Evolutionary conservation across 2,888 invertebrate genomes (phyloP).

Genomic region (Hyposoter dolosus): DNA sequence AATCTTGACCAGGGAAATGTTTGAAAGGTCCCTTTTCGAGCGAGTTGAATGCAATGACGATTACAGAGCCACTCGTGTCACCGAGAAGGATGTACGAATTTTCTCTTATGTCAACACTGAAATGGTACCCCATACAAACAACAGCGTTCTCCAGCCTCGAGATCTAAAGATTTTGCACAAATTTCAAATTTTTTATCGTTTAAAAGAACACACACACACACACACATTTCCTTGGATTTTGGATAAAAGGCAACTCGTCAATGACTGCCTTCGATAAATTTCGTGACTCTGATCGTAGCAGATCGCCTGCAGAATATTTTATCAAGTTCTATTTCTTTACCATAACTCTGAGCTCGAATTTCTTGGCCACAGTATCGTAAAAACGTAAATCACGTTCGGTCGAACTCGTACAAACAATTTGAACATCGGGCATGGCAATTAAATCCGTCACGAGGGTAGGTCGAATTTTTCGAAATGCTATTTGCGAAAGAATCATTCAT

Average conservation of each 20-base stretch:
- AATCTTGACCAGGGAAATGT: slow-evolving; percentile 88
- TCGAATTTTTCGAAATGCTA: slow-evolving; percentile 87
- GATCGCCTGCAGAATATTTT: not conserved
- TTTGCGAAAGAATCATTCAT: not conserved
- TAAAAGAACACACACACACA: too few species aligned
- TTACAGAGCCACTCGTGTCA: slow-evolving; percentile 90
- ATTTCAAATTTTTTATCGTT: not conserved
- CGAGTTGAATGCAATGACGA: slow-evolving; percentile 88
- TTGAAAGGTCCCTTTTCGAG: slow-evolving; percentile 89
- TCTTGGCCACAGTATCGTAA: slow-evolving; percentile 91
- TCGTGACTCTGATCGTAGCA: not conserved
- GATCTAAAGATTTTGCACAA: slow-evolving; percentile 81
- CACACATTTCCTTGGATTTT: not conserved
- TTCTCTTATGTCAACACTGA: slow-evolving; percentile 86
- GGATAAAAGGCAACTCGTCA: not conserved
- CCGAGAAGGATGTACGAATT: slow-evolving; percentile 90
- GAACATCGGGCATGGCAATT: slow-evolving; percentile 91
- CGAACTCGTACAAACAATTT: slow-evolving; percentile 91
- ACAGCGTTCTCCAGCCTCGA: slow-evolving; percentile 88
- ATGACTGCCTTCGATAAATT: not conserved
- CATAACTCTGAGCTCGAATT: slow-evolving; percentile 90
- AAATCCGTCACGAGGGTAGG: slow-evolving; percentile 91
- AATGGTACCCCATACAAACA: slow-evolving; percentile 87
- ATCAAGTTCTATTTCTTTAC: slow-evolving; percentile 74
- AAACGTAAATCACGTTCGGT: slow-evolving; percentile 92